Evolutionary conservation across 2,888 invertebrate species (phyloP), one percentile per base, ranked within the genome.

Genomic region (Lasioglossum villosulum): DNA sequence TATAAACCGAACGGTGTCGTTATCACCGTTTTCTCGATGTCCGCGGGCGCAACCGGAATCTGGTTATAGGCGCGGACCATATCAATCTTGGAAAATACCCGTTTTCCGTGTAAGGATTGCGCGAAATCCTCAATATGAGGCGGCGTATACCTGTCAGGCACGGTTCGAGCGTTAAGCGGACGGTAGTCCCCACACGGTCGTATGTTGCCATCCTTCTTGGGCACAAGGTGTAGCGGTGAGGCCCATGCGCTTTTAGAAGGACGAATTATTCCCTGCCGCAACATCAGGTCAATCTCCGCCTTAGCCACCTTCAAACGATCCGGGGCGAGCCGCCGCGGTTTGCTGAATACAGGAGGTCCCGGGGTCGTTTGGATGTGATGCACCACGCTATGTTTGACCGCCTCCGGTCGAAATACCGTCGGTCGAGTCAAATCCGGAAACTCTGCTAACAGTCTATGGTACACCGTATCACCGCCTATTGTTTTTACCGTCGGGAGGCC

Each of bases 1-100:
- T 89, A 92, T 1, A 92, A 77, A 1, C 92, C 91, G 73, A 91
- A 92, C 39, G 39, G 39, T 8, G 39, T 39, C 39, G 39, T 0
- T 23, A 87, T 77, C 0, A 85, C 83, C n/a, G 83, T 86, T 14
- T 77, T 68, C 12, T 77, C 68, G 6, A 83, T 75, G 48, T 86
- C 86, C 39, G 56, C 80, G 0, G 70, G 39, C 0, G 80, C 80
- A 2, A 87, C 72, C 0, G 89, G 86, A 34, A 34, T 34, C 34
- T 34, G 34, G 34, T 34, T 34, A 34, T 34, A 34, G 1, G 34
- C 34, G 34, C 39, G 39, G 1, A 37, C 37, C 37, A 4, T 3
- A 37, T 37, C 34, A 34, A 34, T 34, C 34, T 34, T 34, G 34
- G 34, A 34, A 34, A 34, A 34, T 34, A 34, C 34, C 34, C 5